phyloP scores from a whole-genome alignment of 2,888 invertebrate genomes.

The Pimpla rufipes region DNA sequence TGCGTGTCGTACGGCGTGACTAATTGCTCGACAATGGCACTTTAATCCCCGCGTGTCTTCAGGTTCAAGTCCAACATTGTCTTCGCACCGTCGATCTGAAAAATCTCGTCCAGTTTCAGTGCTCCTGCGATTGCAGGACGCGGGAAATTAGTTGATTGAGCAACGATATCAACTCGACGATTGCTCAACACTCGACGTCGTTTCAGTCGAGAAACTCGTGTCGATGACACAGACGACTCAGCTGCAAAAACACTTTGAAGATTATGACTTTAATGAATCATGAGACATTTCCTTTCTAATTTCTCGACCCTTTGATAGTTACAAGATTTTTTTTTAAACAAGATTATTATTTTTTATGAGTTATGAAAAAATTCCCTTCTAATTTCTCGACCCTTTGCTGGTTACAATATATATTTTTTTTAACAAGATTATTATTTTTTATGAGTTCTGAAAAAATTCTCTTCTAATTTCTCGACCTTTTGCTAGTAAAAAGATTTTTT shows the following conservation, averaged over 20 bases:
- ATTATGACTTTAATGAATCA: background rate
- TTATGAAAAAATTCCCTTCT: background rate
- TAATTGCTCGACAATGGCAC: conserved; percentile 17
- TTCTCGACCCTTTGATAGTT: no score
- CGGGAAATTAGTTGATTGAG: background rate
- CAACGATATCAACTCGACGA: background rate
- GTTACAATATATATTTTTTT: no score
- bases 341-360: background rate
- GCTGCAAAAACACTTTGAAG: background rate
- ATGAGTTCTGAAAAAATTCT: background rate
- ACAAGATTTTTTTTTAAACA: background rate
- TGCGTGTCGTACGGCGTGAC: background rate
- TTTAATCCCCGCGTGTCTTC: background rate
- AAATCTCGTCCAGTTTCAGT: background rate
- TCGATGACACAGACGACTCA: background rate
- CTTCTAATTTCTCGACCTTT: background rate
- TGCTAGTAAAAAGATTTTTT: no score
- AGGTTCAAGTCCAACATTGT: conserved; percentile 19
- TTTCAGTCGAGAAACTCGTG: background rate
- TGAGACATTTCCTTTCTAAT: background rate
- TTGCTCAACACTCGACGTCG: background rate
- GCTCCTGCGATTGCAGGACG: background rate
- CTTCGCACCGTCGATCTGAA: background rate
- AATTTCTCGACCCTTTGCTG: no score
- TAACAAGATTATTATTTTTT: background rate